Evolutionary conservation across 2,888 invertebrate species (phyloP).

Genomic region (Acronicta aceris): DNA sequence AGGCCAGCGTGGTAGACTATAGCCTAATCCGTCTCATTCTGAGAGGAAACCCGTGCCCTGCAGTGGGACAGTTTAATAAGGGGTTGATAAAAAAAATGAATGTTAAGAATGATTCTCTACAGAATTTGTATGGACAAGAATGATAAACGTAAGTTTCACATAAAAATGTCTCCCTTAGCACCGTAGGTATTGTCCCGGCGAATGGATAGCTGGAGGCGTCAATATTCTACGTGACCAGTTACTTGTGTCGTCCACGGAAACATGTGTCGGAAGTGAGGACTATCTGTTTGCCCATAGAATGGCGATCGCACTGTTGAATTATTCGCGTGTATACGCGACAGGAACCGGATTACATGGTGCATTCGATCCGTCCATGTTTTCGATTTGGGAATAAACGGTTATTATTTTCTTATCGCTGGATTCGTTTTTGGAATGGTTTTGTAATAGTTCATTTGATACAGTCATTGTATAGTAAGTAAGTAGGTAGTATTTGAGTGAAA

Average conservation of each 20-base stretch:
- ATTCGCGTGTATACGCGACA: slow-evolving; percentile 72
- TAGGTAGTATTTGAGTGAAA: too few relatives aligned
- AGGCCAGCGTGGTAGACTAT: too few relatives aligned
- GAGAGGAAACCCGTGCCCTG: too few relatives aligned
- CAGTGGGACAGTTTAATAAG: too few relatives aligned
- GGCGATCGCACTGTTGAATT: slow-evolving; percentile 80
- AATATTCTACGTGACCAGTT: slow-evolving; percentile 89
- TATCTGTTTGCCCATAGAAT: slow-evolving; percentile 87
- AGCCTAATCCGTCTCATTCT: too few relatives aligned
- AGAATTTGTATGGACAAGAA: slow-evolving; percentile 28
- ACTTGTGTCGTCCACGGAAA: slow-evolving; percentile 83
- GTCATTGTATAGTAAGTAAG: too few relatives aligned
- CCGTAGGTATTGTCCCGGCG: slow-evolving; percentile 77
- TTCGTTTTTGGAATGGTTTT: neutral
- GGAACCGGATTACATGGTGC: slow-evolving; percentile 59
- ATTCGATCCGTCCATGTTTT: slow-evolving; percentile 55
- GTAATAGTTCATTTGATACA: neutral
- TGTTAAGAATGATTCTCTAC: too few relatives aligned
- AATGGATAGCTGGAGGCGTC: slow-evolving; percentile 85
- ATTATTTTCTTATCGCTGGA: neutral
- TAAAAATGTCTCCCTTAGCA: slow-evolving; percentile 73
- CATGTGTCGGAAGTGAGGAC: slow-evolving; percentile 88
- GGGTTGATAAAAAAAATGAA: too few relatives aligned
- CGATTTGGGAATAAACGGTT: slow-evolving; percentile 1
- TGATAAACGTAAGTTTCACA: slow-evolving; percentile 66